A percentile compares a stretch with the other conserved stretches of the same genome.
These are phyloP conservation scores for Brachionus rubens DNA, from an alignment of 1,140 invertebrate species.

Conservation along the genomic window DNA sequence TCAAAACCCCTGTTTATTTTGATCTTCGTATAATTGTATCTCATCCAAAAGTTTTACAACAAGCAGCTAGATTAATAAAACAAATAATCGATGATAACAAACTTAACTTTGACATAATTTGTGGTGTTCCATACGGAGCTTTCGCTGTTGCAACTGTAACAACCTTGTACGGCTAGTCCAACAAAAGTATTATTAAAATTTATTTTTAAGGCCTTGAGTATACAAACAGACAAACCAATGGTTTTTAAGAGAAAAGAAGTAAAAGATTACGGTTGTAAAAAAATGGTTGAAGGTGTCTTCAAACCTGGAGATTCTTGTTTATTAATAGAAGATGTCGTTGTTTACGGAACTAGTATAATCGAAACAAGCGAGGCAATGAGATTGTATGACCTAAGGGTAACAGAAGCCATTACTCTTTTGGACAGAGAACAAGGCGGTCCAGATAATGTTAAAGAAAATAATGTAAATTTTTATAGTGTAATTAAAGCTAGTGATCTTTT, in stretches of 20 bases:
- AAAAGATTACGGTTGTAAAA: constrained; percentile 92
- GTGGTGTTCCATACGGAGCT: constrained; percentile 95
- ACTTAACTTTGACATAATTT: constrained; percentile 69
- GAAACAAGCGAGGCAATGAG: constrained; percentile 75
- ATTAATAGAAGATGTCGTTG: constrained; percentile 94
- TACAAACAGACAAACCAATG: constrained; percentile 72
- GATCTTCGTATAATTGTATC: constrained; percentile 85
- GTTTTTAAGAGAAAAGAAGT: constrained; percentile 75
- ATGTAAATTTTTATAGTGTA: constrained; percentile 62
- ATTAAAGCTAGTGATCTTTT: constrained; percentile 40
- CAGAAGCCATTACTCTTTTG: constrained; percentile 79
- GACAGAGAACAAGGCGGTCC: constrained; percentile 85
- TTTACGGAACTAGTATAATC: constrained; percentile 84
- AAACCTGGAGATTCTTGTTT: constrained; percentile 74
- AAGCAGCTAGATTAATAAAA: constrained; percentile 1
- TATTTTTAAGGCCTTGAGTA: constrained; percentile 54
- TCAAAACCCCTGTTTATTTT: constrained; percentile 87
- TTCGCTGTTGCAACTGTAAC: constrained; percentile 78
- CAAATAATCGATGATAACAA: neutral
- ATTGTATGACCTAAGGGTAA: constrained; percentile 71
- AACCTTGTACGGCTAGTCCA: no score
- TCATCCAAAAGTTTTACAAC: constrained; percentile 72
- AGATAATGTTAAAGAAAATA: constrained; percentile 69
- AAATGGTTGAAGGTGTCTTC: constrained; percentile 86
- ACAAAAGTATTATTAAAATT: neutral